Evolutionary conservation across 2,797 vertebrate genomes (phyloP).

Genomic region (Cynodonichthys magdalenae): DNA sequence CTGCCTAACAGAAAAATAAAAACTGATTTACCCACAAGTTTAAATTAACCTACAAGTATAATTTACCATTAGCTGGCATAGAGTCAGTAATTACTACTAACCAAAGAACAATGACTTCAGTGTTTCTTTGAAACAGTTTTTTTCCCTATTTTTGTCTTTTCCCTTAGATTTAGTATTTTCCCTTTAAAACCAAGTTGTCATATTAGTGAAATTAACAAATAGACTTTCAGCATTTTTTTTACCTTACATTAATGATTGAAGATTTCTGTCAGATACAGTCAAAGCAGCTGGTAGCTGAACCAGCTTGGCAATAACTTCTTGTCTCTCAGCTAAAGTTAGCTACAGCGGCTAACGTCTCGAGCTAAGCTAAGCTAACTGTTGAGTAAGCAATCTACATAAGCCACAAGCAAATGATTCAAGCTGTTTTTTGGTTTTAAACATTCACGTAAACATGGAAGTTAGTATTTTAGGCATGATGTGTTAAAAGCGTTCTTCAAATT

Average conservation of each 20-base stretch:
- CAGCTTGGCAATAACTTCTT: constrained; percentile 37
- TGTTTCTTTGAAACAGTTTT: too few species aligned
- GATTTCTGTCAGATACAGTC: not conserved
- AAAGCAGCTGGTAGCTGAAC: not conserved
- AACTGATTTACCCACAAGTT: not conserved
- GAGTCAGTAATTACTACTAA: too few species aligned
- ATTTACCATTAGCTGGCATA: not conserved
- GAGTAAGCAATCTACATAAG: constrained; percentile 11
- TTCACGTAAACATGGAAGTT: not conserved
- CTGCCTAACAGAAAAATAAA: constrained; percentile 1
- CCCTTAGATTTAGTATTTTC: too few species aligned
- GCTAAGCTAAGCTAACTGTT: constrained; percentile 46
- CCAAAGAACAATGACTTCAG: too few species aligned
- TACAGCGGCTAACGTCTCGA: constrained; percentile 39
- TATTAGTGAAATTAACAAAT: too few species aligned
- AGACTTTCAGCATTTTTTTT: too few species aligned
- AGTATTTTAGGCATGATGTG: fast-evolving
- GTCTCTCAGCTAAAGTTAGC: constrained; percentile 70
- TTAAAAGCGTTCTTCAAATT: constrained; percentile 2
- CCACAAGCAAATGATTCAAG: not conserved
- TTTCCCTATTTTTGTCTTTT: too few species aligned
- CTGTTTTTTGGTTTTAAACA: fast-evolving
- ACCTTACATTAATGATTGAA: not conserved
- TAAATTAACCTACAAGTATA: not conserved
- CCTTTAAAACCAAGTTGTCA: too few species aligned